Percentiles rank a stretch among this genome's conserved stretches.
phyloP scores from a whole-genome alignment of 2,888 invertebrate genomes.

The Caradrina kadenii region DNA sequence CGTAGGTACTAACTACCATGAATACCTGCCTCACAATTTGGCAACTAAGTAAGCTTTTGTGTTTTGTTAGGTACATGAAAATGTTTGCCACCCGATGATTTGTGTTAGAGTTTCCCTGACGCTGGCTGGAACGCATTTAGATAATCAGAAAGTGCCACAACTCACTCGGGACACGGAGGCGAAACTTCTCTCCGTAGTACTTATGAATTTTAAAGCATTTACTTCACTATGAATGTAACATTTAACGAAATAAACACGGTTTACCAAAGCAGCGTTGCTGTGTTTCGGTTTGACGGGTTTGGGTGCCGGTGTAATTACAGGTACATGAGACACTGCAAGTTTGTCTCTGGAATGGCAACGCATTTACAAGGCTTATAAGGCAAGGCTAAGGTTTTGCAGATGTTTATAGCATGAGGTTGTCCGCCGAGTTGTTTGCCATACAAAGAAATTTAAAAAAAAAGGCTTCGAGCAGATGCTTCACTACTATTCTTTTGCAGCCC shows the following conservation, averaged over 20 bases:
- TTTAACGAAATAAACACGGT: too few species aligned
- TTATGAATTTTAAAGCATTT: constrained; percentile 27
- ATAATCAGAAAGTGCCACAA: constrained; percentile 24
- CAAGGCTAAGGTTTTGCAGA: too few species aligned
- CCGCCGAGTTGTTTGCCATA: too few species aligned
- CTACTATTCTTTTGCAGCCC: background rate
- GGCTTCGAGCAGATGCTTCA: background rate
- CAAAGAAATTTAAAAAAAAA: too few species aligned
- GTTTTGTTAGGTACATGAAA: constrained; percentile 12
- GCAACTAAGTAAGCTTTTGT: constrained; percentile 15
- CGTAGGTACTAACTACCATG: background rate
- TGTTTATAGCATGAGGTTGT: too few species aligned
- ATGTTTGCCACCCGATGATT: constrained; percentile 27
- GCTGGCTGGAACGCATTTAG: constrained; percentile 15
- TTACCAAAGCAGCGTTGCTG: too few species aligned
- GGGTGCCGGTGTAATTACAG: too few species aligned
- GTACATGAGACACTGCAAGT: too few species aligned
- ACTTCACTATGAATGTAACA: background rate
- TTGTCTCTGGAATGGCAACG: too few species aligned
- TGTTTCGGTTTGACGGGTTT: too few species aligned
- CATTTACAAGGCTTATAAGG: too few species aligned
- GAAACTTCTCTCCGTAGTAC: background rate
- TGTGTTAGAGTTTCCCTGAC: constrained; percentile 17
- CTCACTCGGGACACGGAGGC: constrained; percentile 23
- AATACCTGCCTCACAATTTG: constrained; percentile 17